Percentiles rank a stretch among this genome's conserved stretches.
Evolutionary conservation across 2,888 invertebrate species (phyloP).

Genomic region (Oasisia sp.): DNA sequence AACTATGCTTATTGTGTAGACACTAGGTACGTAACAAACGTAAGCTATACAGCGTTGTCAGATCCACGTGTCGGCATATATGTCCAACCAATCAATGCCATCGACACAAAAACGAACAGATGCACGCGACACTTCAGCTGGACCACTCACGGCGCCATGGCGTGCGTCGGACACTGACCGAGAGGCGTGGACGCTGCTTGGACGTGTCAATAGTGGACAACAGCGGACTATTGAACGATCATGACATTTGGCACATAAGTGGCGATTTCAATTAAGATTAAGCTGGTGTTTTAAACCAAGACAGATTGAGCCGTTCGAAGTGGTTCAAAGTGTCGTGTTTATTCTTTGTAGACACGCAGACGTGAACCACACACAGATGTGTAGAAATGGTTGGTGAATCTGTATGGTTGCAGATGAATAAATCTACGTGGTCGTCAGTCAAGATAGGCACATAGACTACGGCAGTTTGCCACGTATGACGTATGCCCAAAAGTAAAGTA

Average conservation of each 20-base stretch:
- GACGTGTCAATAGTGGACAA: neutral
- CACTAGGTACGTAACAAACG: neutral
- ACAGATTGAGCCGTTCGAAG: neutral
- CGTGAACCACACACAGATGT: constrained; percentile 39
- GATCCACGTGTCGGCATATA: neutral
- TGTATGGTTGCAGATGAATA: neutral
- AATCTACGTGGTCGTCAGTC: constrained; percentile 3
- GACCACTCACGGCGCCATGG: neutral
- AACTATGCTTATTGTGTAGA: neutral
- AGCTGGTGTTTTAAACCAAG: neutral
- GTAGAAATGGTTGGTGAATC: no score
- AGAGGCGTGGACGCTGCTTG: neutral
- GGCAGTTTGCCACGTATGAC: constrained; percentile 18
- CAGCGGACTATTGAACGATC: neutral
- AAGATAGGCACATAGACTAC: neutral
- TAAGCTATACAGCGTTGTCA: neutral
- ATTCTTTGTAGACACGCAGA: neutral
- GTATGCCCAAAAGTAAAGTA: no score
- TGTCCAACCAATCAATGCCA: neutral
- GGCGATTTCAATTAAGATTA: neutral
- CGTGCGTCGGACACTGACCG: neutral
- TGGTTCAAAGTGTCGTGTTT: neutral
- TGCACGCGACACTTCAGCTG: neutral
- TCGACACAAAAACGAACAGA: neutral
- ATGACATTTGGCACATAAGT: neutral